phyloP scores from a whole-genome alignment of 2,113 vertebrate species.

The Vidua macroura region DNA sequence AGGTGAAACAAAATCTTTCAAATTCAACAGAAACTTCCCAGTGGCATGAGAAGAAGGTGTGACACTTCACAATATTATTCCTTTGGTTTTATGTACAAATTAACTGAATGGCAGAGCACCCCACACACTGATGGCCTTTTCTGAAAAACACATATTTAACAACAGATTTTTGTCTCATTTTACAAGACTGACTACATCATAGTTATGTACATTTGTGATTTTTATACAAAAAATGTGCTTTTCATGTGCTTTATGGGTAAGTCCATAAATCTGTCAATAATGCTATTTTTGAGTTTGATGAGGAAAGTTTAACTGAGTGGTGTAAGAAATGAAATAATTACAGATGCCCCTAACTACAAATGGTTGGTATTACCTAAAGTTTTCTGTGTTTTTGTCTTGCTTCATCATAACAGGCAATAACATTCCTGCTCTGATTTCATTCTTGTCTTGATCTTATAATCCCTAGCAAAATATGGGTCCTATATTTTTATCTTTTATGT shows the following conservation, averaged over 20 bases:
- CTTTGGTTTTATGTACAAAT: background rate
- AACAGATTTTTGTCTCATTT: background rate
- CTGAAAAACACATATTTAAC: background rate
- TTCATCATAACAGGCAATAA: background rate
- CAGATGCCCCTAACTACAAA: background rate
- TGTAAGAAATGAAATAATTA: background rate
- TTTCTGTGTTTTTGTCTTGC: background rate
- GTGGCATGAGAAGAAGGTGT: background rate
- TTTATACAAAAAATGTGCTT: background rate
- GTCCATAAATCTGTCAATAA: background rate
- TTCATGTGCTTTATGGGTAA: background rate
- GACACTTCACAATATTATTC: background rate
- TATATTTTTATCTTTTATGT: accelerated
- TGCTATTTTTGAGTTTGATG: background rate
- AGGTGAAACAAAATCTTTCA: background rate
- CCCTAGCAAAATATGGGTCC: background rate
- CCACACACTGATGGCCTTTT: accelerated
- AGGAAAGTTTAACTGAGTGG: background rate
- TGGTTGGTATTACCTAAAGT: background rate
- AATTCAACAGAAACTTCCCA: background rate
- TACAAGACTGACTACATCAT: background rate
- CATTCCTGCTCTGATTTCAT: background rate
- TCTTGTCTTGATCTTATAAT: background rate
- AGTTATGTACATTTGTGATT: background rate
- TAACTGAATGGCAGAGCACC: background rate